Evolutionary conservation across 2,888 invertebrate genomes (phyloP).

Genomic region (Griposia aprilina): DNA sequence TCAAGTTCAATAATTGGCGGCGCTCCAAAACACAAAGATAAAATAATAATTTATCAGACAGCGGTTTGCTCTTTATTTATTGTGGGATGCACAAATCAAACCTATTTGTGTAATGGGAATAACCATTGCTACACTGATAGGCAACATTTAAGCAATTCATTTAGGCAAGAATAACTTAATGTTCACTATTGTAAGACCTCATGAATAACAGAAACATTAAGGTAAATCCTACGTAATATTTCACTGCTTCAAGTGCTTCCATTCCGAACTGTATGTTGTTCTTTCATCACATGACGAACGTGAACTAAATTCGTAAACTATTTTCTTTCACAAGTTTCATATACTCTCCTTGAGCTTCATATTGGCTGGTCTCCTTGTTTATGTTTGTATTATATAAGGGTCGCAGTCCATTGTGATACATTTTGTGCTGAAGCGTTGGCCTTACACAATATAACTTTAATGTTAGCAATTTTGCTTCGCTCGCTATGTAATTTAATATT

Average conservation of each 20-base stretch:
- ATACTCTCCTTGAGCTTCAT: constrained; percentile 6
- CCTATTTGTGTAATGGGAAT: constrained; percentile 9
- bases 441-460: constrained; percentile 7
- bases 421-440: constrained; percentile 20
- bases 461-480: background rate
- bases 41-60: constrained; percentile 41
- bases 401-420: constrained; percentile 21
- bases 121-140: background rate
- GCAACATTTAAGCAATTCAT: background rate
- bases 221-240: background rate
- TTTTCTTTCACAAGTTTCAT: constrained; percentile 21
- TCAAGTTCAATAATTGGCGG: constrained; percentile 27
- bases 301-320: constrained; percentile 12
- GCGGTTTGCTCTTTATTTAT: constrained; percentile 38
- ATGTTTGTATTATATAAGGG: background rate
- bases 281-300: constrained; percentile 19
- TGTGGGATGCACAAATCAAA: constrained; percentile 37
- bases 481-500: constrained; percentile 9
- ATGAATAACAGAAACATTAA: background rate
- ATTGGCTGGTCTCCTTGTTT: constrained; percentile 20
- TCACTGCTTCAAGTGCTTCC: background rate
- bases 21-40: constrained; percentile 41
- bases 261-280: background rate
- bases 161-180: background rate
- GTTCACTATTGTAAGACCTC: background rate